Evolutionary conservation across 2,797 vertebrate species (phyloP).

Genomic region (Enteromius argenteus): DNA sequence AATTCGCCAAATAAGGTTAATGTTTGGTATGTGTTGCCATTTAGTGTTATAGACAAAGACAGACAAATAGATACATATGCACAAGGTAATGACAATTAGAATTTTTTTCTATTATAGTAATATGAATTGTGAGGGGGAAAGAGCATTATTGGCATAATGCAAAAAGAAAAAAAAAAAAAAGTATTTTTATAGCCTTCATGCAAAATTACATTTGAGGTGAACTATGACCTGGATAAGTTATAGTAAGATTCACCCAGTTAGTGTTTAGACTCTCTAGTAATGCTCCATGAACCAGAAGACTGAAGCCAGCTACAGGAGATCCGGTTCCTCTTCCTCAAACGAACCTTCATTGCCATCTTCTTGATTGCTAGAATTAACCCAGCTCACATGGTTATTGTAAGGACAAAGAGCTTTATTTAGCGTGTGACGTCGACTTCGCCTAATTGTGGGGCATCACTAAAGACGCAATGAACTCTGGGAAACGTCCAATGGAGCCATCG

Average conservation of each 20-base stretch:
- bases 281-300: conserved; percentile 60
- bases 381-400: conserved; percentile 17
- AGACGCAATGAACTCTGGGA: conserved; percentile 23
- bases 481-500: conserved; percentile 20
- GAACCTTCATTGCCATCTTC: background rate
- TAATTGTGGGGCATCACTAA: conserved; percentile 29
- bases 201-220: background rate
- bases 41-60: too few relatives aligned
- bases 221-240: background rate
- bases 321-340: conserved; percentile 42
- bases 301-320: conserved; percentile 75
- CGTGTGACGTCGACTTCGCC: conserved; percentile 36
- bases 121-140: background rate
- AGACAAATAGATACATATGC: background rate
- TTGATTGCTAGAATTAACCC: conserved; percentile 39
- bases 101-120: background rate
- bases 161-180: background rate
- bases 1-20: too few relatives aligned
- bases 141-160: too few relatives aligned
- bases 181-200: background rate
- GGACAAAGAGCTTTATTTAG: conserved; percentile 30
- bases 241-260: background rate
- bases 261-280: background rate
- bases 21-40: too few relatives aligned
- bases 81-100: background rate